These are phyloP conservation scores for Clarias batrachus DNA, from an alignment of 2,113 vertebrate genomes.

Conservation along the genomic window DNA sequence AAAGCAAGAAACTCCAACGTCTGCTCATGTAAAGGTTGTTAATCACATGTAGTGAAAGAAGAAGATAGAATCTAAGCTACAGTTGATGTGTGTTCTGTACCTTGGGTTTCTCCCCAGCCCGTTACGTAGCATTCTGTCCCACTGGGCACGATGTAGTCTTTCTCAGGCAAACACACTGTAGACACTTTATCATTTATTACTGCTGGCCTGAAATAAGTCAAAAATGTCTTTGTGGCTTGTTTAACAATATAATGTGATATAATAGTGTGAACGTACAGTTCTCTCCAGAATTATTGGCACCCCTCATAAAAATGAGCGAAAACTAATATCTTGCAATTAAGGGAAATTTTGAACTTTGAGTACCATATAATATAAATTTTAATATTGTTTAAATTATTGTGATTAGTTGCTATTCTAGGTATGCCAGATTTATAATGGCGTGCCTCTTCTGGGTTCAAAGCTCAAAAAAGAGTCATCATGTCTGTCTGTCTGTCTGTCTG, in stretches of 20 bases:
- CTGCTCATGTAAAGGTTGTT: neutral
- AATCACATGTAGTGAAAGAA: neutral
- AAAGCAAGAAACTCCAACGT: neutral
- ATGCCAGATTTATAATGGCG: neutral
- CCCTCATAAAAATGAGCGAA: neutral
- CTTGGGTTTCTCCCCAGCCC: slow-evolving; percentile 91
- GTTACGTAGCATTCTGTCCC: slow-evolving; percentile 86
- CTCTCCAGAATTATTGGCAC: neutral
- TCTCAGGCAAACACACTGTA: slow-evolving; percentile 81
- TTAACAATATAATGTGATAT: neutral
- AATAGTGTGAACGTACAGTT: neutral
- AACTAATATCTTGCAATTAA: neutral
- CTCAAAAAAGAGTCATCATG: neutral
- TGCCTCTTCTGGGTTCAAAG: neutral
- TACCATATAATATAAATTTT: neutral
- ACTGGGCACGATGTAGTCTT: slow-evolving; percentile 78
- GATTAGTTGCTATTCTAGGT: neutral
- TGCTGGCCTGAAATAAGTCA: slow-evolving; percentile 77
- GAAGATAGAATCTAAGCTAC: neutral
- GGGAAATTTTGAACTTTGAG: neutral
- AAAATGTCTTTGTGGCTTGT: neutral
- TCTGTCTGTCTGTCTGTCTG: neutral
- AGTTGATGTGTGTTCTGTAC: slow-evolving; percentile 61
- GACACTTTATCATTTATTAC: slow-evolving; percentile 80
- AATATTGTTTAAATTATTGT: neutral